Base-by-base conservation (phyloP, 2,888 invertebrate genomes). In the Drosophila rellima region DNA sequence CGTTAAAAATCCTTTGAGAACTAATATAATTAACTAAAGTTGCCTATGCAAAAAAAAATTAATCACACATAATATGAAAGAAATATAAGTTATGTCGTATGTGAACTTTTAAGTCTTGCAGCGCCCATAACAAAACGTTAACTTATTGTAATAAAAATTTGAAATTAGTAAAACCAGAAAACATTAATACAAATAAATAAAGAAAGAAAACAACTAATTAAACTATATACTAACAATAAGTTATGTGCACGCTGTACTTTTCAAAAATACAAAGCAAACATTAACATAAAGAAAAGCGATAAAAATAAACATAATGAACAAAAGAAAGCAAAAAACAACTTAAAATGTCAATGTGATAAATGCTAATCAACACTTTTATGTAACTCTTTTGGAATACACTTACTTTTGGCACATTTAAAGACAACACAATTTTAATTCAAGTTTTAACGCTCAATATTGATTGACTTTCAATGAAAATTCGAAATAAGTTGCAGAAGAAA, bases 191-290 rank as follows among this genome's bases (percentile, higher is more conserved):
- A 42, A 35, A 44, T 44, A 20, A 35, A 56, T 40, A 15, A 33
- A n/a, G 13, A 61, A 61, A 70, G 62, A 62, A 63, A 72, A 45
- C 45, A 69, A 72, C 78, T 62, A 75, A 83, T 70, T 66, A 59
- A 71, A 74, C 64, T 75, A 70, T 59, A 56, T 76, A 61, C 64
- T 59, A 73, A 78, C 68, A 73, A 65, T 76, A 88, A 63, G 80
- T 79, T 79, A 84, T 73, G 77, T 83, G 83, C 83, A 83, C 88
- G 85, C 82, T 88, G 83, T 88, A 83, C 88, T 83, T 84, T 83
- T 83, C 80, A 73, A 76, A 79, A 76, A 68, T 69, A 85, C 74
- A 67, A 75, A 67, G 77, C 74, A 74, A 78, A 78, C 54, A 33
- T 33, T 33, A 51, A 62, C 37, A 61, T 54, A 10, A 37, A n/a